Conservation (phyloP, 2,113 vertebrate genomes). For the Setophaga kirtlandii region DNA sequence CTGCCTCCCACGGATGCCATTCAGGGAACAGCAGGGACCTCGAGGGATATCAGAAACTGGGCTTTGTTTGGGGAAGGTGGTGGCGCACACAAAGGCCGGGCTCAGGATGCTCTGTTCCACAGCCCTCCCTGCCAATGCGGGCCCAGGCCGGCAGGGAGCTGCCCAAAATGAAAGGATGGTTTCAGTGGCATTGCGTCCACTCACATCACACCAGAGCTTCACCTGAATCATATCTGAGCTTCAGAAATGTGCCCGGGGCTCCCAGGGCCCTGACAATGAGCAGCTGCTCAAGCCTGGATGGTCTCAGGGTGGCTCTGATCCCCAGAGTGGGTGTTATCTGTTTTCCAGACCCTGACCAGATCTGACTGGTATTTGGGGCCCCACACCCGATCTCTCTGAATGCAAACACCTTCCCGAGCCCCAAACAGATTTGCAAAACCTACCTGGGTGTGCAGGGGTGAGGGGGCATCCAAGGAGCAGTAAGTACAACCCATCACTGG, state of each 20-base stretch:
- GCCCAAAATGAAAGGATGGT: background rate
- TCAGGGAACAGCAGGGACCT: background rate
- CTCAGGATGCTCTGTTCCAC: background rate
- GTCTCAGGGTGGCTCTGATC: background rate
- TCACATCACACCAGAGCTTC: background rate
- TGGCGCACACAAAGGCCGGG: accelerated
- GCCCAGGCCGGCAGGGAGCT: background rate
- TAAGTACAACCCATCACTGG: background rate
- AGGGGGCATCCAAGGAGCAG: accelerated
- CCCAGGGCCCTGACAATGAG: background rate
- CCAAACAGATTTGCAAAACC: background rate
- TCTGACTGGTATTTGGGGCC: background rate
- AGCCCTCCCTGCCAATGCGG: accelerated
- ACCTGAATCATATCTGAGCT: background rate
- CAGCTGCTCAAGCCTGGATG: accelerated
- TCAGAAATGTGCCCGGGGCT: background rate
- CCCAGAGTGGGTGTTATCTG: accelerated
- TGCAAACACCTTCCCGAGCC: background rate
- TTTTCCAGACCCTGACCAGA: background rate
- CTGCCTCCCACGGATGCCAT: background rate
- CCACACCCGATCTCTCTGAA: background rate
- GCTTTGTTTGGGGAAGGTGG: background rate
- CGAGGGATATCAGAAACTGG: background rate
- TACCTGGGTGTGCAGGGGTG: accelerated
- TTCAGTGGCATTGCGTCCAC: background rate